Evolutionary conservation across 2,888 invertebrate genomes (phyloP).

Genomic region (Suillia variegata): DNA sequence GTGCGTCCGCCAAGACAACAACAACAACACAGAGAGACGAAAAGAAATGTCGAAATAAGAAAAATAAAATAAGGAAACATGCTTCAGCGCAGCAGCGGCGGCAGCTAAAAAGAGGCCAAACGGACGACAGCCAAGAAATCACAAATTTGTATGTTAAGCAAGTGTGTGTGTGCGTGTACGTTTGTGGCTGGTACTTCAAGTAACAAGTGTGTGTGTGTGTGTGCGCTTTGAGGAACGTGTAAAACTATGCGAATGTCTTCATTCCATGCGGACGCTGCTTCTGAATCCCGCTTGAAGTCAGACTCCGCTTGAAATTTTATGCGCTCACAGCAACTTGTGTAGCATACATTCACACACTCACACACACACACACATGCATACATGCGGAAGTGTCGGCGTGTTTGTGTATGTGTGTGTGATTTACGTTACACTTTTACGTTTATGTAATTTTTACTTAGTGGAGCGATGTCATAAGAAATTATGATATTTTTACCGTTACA

Average conservation of each 20-base stretch:
- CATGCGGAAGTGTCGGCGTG: no score
- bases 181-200: not conserved
- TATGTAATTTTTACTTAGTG: not conserved
- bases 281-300: no score
- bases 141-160: not conserved
- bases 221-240: not conserved
- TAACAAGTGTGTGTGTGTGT: not conserved
- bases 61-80: not conserved
- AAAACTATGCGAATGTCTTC: slow-evolving; percentile 16
- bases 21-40: no score
- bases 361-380: no score
- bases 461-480: not conserved
- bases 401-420: not conserved
- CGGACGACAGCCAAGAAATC: not conserved
- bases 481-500: not conserved
- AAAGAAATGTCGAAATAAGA: not conserved
- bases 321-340: not conserved
- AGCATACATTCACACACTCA: no score
- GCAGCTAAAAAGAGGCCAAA: not conserved
- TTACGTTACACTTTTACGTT: not conserved
- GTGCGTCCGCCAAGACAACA: no score
- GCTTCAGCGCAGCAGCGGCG: not conserved
- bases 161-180: not conserved
- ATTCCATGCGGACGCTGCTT: not conserved
- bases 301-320: not conserved